Evolutionary conservation across 1,140 invertebrate species (phyloP), one percentile per base, ranked within the genome.

Genomic region (Babylonia areolata): DNA sequence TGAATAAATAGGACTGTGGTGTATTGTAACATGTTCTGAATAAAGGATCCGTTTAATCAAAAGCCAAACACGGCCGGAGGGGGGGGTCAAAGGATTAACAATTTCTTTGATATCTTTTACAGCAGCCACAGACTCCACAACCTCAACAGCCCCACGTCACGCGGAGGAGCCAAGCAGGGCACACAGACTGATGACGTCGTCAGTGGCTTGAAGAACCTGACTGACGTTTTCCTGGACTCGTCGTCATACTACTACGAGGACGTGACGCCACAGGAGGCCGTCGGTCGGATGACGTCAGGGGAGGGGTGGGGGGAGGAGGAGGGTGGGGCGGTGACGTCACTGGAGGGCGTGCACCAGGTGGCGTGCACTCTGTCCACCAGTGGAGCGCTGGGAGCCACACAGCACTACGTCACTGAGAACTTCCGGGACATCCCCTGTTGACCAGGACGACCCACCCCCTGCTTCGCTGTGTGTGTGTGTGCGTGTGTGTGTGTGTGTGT

Each of bases 281-380:
- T 84, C 9, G 35, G 42, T 46, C 64, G 46, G 64, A 39, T 84
- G 40, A 69, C 64, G 20, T 69, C 64, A 84, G 31, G 31, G 82
- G 82, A n/a, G 46, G 5, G 64, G 39, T 84, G 17, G 82, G 23
- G 5, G 71, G n/a, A n/a, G n/a, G n/a, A n/a, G n/a, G 46, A 77
- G 17, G 2, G 40, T 12, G 40, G 46, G 9, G 20, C 35, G 2
- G 64, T 33, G 28, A 39, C 58, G 11, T 84, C 82, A 71, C 33
- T 73, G 17, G 82, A 84, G 35, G 64, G 28, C 9, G 40, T 84
- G 5, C 58, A 71, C 33, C 64, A 73, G 64, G 64, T 84, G 40
- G 82, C 64, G 20, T 69, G 40, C n/a, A 84, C 82, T 35, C 69
- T 84, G 20, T 84, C 82, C 33, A 75, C 58, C 64, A 84, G 31